phyloP scores from a whole-genome alignment of 2,888 invertebrate species.

The Phaedon cochleariae region DNA sequence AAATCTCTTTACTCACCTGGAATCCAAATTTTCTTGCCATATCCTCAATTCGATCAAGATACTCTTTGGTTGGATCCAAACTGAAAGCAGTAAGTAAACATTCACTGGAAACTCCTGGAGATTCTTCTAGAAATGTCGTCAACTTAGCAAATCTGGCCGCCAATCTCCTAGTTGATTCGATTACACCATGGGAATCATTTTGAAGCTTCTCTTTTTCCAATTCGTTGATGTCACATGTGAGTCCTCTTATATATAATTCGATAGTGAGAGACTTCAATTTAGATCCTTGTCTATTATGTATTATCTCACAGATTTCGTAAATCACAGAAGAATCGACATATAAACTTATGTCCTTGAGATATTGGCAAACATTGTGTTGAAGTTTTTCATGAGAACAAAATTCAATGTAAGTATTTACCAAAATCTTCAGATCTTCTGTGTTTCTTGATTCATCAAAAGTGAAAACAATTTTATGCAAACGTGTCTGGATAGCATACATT shows the following conservation, averaged over 20 bases:
- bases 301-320: conserved; percentile 70
- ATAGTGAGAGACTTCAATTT: conserved; percentile 71
- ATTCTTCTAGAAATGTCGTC: conserved; percentile 68
- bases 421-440: not conserved
- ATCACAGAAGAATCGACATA: conserved; percentile 73
- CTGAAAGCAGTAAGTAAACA: conserved; percentile 80
- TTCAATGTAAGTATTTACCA: conserved; percentile 20
- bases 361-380: conserved; percentile 40
- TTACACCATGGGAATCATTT: conserved; percentile 64
- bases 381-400: conserved; percentile 51
- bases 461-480: conserved; percentile 65
- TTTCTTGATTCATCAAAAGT: conserved; percentile 44
- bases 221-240: conserved; percentile 79
- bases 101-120: conserved; percentile 72
- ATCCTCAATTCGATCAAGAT: conserved; percentile 68
- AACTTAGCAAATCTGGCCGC: conserved; percentile 71
- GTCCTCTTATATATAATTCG: conserved; percentile 76
- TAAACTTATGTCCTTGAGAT: conserved; percentile 57
- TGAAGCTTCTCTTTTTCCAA: conserved; percentile 72
- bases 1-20: conserved; percentile 61
- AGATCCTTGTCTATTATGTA: conserved; percentile 52
- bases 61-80: conserved; percentile 71
- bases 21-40: conserved; percentile 64
- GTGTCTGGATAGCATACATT: conserved; percentile 65
- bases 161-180: conserved; percentile 66